Base-by-base conservation (phyloP, 2,797 vertebrate genomes). In the Sebastes iracundus region DNA sequence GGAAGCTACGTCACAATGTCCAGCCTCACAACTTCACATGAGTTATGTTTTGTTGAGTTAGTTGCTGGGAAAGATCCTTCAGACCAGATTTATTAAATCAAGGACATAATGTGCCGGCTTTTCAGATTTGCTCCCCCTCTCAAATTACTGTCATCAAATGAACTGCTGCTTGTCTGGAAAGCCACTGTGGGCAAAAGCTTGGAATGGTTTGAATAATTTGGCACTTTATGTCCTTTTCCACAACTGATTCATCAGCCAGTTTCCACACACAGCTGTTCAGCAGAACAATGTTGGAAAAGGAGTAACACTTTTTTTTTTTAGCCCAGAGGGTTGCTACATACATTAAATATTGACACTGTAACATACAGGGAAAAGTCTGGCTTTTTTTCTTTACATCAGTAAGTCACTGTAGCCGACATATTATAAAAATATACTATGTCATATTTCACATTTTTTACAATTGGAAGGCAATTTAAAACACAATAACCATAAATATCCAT, bases 381-480 rank as follows among this genome's bases (percentile, higher is more conserved):
- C 79, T 85, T 77, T 83, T 80, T 77, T 82, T 80, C 42, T 85
- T 82, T 71, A 68, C 35, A 11, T 89, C 73, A 70, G 85, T 81
- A 89, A 87, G 83, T 87, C 84, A 86, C 86, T 72, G 56, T 71
- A 79, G 75, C 68, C 62, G 72, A 91, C 87, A 89, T 79, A 77
- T 89, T 93, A 95, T 84, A 95, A 94, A 94, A 94, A 93, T 95
- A 94, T 88, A 90, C 46, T 87, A 80, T 92, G 71, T 91, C 76
- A 86, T 91, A 92, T 92, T 90, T 87, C 84, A 88, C 85, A 60
- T 92, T 87, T 88, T 90, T 87, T 91, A 94, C 90, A 93, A 72
- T 88, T 90, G 68, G 72, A 95, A 95, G 94, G 95, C 93, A 92
- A 92, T 91, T 83, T 72, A 91, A 91, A 92, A 94, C 84, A 94